Evolutionary conservation across 2,888 invertebrate species (phyloP), one percentile per base, ranked within the genome.

Genomic region (Marronus borbonicus): DNA sequence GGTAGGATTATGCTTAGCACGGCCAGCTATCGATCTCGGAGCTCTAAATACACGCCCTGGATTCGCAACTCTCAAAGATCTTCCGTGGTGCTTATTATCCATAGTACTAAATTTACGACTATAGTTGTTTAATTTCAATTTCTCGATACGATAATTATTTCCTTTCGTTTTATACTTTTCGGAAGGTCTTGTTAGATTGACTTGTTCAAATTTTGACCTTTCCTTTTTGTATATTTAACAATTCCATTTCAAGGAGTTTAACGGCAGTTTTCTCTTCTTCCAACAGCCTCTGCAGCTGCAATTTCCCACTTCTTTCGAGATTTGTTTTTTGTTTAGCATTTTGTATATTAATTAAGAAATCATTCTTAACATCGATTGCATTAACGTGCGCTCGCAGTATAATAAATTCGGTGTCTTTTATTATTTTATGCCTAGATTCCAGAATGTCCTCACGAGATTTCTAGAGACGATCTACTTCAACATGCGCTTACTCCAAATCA

Each of bases 321-420:
- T 74, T 64, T 39, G 82, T 82, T 49, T 85, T 83, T 12, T 81
- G 80, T 79, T 85, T 84, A 3, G 80, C 76, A 3, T 62, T 50
- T 64, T 85, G 83, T 20, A 85, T 81, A 10, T 80, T 80, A 65
- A 82, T 81, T 14, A 83, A 52, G 14, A 86, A 79, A 39, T 85
- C 84, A n/a, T 82, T 83, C 76, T 84, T 84, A 10, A 84, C 81
- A 24, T 83, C 84, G 3, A 84, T 79, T 2, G 84, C 82, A 60
- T 81, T 83, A 79, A 84, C 82, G 39, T 85, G 86, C 0, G 85
- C 86, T 36, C 82, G 78, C 20, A 83, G 60, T 20, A 86, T 81
- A 65, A 82, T 85, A 60, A 79, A 76, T 72, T 86, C 85, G 0
- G 85, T 85, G 70, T 86, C 84, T 77, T 85, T 83, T 79, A 85